phyloP scores from a whole-genome alignment of 1,140 invertebrate species.

The Hyles vespertilio region DNA sequence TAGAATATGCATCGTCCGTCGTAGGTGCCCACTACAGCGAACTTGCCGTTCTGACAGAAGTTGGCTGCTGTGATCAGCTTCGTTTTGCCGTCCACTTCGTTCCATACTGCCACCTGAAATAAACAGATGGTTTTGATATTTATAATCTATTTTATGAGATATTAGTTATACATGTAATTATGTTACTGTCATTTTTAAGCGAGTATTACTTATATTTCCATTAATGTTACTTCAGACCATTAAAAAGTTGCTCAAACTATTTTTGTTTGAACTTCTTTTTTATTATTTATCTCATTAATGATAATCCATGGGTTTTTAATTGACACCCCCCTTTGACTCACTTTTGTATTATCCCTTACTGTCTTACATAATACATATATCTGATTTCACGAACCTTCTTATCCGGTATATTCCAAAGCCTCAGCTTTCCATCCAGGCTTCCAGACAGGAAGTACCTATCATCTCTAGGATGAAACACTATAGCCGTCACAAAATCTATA shows the following conservation, averaged over 20 bases:
- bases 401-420: conserved; percentile 99
- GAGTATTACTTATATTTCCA: too few relatives aligned
- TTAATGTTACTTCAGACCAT: too few relatives aligned
- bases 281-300: too few relatives aligned
- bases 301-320: too few relatives aligned
- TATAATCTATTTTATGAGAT: too few relatives aligned
- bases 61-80: conserved; percentile 98
- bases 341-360: too few relatives aligned
- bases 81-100: conserved; percentile 94
- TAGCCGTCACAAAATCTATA: conserved; percentile 98
- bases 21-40: conserved; percentile 98
- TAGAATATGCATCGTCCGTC: conserved; percentile 99
- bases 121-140: too few relatives aligned
- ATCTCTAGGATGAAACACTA: conserved; percentile 97
- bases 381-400: conserved; percentile 84
- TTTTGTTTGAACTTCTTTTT: too few relatives aligned
- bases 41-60: conserved; percentile 98
- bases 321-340: too few relatives aligned
- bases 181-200: too few relatives aligned
- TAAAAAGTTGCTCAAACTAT: too few relatives aligned
- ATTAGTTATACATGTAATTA: too few relatives aligned
- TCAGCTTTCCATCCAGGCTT: conserved; percentile 96
- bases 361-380: conserved; percentile 2
- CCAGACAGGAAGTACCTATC: conserved; percentile 97
- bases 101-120: conserved; percentile 91